phyloP scores from a whole-genome alignment of 2,888 invertebrate species.

The Punctoribates punctum region DNA sequence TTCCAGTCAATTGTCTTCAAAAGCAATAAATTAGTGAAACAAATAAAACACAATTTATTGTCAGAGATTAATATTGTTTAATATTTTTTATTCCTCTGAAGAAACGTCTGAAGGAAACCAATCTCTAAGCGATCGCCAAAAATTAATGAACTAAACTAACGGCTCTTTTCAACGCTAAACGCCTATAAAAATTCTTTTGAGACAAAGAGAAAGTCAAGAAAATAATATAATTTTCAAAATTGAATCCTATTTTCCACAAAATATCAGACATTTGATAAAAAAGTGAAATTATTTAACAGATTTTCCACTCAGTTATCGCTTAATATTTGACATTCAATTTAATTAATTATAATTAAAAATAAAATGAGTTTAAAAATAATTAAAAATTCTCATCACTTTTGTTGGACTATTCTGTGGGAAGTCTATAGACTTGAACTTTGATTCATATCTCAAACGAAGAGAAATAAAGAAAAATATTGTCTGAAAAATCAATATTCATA shows the following conservation, averaged over 20 bases:
- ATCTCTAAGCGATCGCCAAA: background rate
- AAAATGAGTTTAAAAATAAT: too few relatives aligned
- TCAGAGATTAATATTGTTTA: background rate
- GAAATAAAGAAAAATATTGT: background rate
- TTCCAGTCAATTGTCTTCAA: background rate
- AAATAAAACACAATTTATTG: background rate
- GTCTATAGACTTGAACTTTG: background rate
- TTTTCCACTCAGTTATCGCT: too few relatives aligned
- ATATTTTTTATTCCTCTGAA: background rate
- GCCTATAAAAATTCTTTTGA: background rate
- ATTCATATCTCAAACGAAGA: background rate
- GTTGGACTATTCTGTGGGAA: too few relatives aligned
- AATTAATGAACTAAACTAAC: conserved; percentile 25
- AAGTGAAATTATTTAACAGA: too few relatives aligned
- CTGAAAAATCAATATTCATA: conserved; percentile 14
- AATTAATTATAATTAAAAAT: too few relatives aligned
- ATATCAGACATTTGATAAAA: too few relatives aligned
- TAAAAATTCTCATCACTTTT: too few relatives aligned
- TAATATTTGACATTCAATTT: too few relatives aligned
- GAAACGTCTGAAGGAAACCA: background rate
- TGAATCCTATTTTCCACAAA: background rate
- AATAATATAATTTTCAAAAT: background rate
- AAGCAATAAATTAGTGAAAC: background rate
- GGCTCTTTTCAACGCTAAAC: conserved; percentile 4
- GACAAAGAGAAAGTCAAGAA: background rate